A percentile compares a stretch with the other conserved stretches of the same genome.
phyloP scores from a whole-genome alignment of 2,888 invertebrate genomes.

The Cinara cedri region DNA sequence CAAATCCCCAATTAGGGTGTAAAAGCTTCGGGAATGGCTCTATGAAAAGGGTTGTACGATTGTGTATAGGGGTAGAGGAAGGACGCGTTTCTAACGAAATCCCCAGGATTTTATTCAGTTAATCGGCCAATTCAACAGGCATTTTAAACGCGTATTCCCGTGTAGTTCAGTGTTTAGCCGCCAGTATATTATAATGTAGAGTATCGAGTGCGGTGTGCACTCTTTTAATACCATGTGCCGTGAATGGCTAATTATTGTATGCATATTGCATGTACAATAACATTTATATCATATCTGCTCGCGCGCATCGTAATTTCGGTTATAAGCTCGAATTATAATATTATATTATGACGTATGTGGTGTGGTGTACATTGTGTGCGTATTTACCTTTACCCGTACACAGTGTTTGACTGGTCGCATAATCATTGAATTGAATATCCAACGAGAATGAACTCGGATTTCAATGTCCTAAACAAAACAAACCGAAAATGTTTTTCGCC shows the following conservation, averaged over 20 bases:
- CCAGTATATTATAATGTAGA: too few species aligned
- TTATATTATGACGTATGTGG: background rate
- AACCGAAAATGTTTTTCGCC: too few species aligned
- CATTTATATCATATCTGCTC: background rate
- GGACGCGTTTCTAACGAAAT: background rate
- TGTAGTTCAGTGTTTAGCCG: background rate
- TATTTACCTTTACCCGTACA: background rate
- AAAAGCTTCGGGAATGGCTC: constrained; percentile 18
- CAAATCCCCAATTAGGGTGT: constrained; percentile 30
- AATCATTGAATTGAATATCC: too few species aligned
- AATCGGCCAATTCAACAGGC: constrained; percentile 52
- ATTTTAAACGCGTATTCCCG: constrained; percentile 11
- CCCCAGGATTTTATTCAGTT: constrained; percentile 30
- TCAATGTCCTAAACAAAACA: too few species aligned
- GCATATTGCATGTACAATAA: background rate
- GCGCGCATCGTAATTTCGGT: too few species aligned
- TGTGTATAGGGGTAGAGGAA: too few species aligned
- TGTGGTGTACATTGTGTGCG: background rate
- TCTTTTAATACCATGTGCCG: too few species aligned
- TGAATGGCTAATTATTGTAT: constrained; percentile 10
- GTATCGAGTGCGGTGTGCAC: background rate
- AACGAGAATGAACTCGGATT: too few species aligned
- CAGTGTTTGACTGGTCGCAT: too few species aligned
- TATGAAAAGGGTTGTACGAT: too few species aligned
- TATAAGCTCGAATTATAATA: too few species aligned